Evolutionary conservation across 92 coral and sea anemone species (phyloP).

Genomic region (Epizoanthus fatuus): DNA sequence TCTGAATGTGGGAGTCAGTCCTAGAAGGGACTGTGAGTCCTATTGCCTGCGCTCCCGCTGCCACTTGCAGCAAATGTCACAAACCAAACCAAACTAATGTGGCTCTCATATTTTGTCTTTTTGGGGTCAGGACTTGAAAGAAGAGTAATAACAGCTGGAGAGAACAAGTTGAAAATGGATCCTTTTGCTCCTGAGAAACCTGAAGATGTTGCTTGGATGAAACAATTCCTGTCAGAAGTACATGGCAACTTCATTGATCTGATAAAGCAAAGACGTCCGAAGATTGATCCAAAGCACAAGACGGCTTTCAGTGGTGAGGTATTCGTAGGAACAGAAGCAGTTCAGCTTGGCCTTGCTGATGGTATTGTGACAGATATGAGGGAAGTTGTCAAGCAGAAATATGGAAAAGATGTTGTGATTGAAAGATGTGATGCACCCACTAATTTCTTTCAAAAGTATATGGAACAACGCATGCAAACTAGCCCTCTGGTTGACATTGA

Average conservation of each 20-base stretch:
- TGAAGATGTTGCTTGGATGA: constrained; percentile 73
- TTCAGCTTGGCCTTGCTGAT: constrained; percentile 88
- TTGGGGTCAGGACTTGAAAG: constrained; percentile 79
- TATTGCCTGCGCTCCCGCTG: no score
- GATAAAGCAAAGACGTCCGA: constrained; percentile 84
- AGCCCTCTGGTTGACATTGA: constrained; percentile 24
- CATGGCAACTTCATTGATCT: constrained; percentile 77
- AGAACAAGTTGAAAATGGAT: constrained; percentile 83
- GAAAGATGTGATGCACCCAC: constrained; percentile 80
- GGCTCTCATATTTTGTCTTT: neutral
- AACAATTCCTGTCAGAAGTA: constrained; percentile 57
- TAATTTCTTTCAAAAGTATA: constrained; percentile 51
- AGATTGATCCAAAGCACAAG: constrained; percentile 80
- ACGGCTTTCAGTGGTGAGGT: constrained; percentile 91
- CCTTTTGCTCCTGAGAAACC: constrained; percentile 82
- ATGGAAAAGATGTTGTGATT: constrained; percentile 87
- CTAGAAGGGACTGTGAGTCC: no score
- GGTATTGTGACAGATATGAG: constrained; percentile 74
- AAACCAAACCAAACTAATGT: neutral
- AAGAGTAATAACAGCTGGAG: constrained; percentile 81
- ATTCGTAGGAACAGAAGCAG: constrained; percentile 81
- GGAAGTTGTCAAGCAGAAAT: constrained; percentile 71
- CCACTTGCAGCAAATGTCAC: no score
- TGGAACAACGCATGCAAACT: constrained; percentile 24
- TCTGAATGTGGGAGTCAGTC: no score